Conservation (phyloP, 1,140 invertebrate species). For the Eriosoma lanigerum region DNA sequence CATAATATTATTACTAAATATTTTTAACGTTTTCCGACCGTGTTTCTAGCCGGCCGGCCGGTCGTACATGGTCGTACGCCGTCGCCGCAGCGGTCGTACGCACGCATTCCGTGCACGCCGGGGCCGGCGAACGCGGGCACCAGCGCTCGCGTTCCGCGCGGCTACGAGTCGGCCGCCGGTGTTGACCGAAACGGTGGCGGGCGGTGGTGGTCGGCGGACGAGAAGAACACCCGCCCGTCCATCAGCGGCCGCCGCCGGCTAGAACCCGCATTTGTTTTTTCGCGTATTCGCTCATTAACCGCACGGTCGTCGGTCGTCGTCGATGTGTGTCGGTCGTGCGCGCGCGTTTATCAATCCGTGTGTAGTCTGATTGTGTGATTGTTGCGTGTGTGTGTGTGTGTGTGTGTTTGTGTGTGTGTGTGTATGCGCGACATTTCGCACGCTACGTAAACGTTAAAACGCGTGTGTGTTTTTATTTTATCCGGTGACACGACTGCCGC, state of each 20-base stretch:
- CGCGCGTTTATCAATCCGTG: neutral
- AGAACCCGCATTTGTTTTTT: conserved; percentile 4
- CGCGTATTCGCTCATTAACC: conserved; percentile 21
- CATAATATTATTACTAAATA: too few species aligned
- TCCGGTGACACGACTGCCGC: too few species aligned
- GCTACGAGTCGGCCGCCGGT: neutral
- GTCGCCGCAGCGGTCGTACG: neutral
- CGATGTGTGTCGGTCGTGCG: neutral
- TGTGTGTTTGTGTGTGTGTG: too few species aligned
- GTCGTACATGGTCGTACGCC: neutral
- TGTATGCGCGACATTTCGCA: neutral
- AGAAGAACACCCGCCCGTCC: neutral
- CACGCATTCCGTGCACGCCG: conserved; percentile 23
- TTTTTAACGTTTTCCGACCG: neutral
- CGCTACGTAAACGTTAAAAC: too few species aligned
- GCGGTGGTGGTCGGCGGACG: neutral
- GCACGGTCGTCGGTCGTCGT: neutral
- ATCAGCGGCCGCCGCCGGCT: neutral
- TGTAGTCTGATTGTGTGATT: neutral
- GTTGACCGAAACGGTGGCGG: neutral
- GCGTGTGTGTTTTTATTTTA: too few species aligned
- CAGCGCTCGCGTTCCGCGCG: too few species aligned
- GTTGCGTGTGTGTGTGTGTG: neutral
- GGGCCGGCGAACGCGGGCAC: neutral
- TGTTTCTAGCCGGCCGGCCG: too few species aligned